Evolutionary conservation across 2,797 vertebrate genomes (phyloP).

Genomic region (Spondyliosoma cantharus): DNA sequence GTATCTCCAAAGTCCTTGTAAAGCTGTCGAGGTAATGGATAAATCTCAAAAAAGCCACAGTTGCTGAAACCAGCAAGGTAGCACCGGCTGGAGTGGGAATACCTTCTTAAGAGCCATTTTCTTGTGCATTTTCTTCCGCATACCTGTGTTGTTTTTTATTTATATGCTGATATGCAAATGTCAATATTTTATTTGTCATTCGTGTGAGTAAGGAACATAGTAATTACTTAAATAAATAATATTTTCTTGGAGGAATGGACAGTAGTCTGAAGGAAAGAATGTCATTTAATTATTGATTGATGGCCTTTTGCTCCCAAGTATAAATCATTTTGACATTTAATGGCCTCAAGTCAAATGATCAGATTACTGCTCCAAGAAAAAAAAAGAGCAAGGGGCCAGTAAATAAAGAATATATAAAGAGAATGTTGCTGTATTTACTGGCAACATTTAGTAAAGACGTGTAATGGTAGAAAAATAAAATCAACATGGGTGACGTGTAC

Average conservation of each 20-base stretch:
- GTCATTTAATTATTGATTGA: conserved; percentile 51
- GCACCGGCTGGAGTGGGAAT: background rate
- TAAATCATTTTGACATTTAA: conserved; percentile 63
- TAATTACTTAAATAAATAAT: conserved; percentile 32
- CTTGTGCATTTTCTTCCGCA: background rate
- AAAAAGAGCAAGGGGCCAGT: conserved; percentile 5
- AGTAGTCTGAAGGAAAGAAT: conserved; percentile 42
- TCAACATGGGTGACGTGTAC: background rate
- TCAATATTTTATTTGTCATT: conserved; percentile 10
- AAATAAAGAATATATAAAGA: conserved; percentile 19
- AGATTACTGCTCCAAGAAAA: background rate
- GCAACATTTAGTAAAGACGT: background rate
- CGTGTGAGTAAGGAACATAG: background rate
- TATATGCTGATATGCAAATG: background rate
- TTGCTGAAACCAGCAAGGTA: conserved; percentile 29
- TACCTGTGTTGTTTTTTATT: background rate
- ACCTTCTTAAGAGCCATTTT: background rate
- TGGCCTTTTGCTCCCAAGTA: conserved; percentile 34
- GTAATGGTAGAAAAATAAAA: background rate
- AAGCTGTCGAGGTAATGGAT: conserved; percentile 20
- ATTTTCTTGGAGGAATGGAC: conserved; percentile 24
- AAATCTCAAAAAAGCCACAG: conserved; percentile 12
- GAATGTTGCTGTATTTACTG: background rate
- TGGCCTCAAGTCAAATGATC: conserved; percentile 34
- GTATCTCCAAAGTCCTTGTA: conserved; percentile 31